Evolutionary conservation across 2,113 vertebrate genomes (phyloP).

Genomic region (Himantopus leucocephalus): DNA sequence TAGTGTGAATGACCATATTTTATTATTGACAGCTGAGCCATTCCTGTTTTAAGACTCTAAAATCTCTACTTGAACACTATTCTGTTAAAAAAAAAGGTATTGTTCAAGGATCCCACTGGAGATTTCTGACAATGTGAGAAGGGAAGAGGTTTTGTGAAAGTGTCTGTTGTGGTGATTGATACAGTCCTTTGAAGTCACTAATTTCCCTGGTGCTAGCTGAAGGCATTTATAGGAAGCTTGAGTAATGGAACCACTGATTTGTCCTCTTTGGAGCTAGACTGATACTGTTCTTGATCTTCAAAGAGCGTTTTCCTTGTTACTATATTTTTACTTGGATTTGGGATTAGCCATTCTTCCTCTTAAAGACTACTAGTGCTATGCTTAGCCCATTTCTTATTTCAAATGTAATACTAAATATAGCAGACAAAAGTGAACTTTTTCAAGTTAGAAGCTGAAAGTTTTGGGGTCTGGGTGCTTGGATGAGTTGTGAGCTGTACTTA

Average conservation of each 20-base stretch:
- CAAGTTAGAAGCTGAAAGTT: not conserved
- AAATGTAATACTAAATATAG: not conserved
- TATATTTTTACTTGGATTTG: not conserved
- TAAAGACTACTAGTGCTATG: not conserved
- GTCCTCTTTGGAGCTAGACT: not conserved
- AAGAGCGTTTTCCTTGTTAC: not conserved
- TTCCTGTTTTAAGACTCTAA: not conserved
- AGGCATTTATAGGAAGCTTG: not conserved
- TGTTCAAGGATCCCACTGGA: not conserved
- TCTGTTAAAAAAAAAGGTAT: not conserved
- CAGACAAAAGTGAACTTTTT: not conserved
- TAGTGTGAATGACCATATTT: not conserved
- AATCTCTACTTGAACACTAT: not conserved
- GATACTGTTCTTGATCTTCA: not conserved
- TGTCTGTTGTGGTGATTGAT: not conserved
- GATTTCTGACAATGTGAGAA: not conserved
- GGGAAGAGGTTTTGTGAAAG: not conserved
- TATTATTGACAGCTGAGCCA: not conserved
- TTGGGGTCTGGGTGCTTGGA: not conserved
- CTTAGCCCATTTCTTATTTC: not conserved
- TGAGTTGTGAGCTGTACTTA: not conserved
- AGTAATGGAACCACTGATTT: not conserved
- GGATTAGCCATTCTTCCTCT: not conserved
- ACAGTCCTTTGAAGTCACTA: not conserved
- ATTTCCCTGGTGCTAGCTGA: not conserved